Evolutionary conservation across 2,113 vertebrate species (phyloP).

Genomic region (Turnix velox): DNA sequence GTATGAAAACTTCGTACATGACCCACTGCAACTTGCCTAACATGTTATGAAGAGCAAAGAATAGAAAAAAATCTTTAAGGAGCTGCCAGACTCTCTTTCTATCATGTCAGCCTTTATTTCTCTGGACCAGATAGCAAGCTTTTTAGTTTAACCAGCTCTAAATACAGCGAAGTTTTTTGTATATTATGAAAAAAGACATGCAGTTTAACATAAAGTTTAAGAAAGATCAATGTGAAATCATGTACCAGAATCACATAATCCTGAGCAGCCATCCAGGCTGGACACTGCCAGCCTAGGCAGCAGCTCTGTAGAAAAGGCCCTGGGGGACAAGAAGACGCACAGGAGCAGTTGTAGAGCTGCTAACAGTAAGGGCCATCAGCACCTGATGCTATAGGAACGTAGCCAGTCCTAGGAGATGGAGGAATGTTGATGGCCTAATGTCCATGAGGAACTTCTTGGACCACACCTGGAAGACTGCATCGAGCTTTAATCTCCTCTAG

Average conservation of each 20-base stretch:
- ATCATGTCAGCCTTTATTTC: background rate
- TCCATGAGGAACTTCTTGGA: background rate
- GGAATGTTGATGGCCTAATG: background rate
- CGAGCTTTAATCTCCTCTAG: background rate
- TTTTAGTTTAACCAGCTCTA: background rate
- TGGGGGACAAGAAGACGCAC: background rate
- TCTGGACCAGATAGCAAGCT: background rate
- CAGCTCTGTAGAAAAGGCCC: background rate
- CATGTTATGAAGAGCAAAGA: background rate
- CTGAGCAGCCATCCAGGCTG: background rate
- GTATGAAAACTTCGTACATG: background rate
- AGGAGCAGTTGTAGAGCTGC: background rate
- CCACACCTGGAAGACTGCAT: background rate
- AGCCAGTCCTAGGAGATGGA: fast-evolving
- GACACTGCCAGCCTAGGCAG: background rate
- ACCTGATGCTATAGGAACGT: background rate
- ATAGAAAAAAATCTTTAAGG: background rate
- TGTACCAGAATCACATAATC: background rate
- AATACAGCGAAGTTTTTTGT: background rate
- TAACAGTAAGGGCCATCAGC: background rate
- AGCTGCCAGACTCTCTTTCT: background rate
- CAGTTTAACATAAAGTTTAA: background rate
- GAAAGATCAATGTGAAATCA: background rate
- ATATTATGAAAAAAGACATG: background rate
- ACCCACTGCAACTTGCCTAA: background rate